Evolutionary conservation across 2,888 invertebrate genomes (phyloP).

Genomic region (Chalcosyrphus nemorum): DNA sequence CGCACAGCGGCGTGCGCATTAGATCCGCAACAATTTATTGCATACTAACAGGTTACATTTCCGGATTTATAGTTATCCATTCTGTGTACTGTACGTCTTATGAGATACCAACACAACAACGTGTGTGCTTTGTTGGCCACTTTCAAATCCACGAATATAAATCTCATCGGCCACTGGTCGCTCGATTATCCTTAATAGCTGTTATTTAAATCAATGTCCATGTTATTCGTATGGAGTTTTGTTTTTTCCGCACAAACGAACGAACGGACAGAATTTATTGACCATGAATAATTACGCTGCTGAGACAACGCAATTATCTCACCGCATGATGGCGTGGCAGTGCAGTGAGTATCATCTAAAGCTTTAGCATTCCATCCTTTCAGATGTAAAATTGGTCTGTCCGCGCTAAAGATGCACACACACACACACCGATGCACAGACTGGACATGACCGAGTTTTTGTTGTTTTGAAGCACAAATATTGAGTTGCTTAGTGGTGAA

Average conservation of each 20-base stretch:
- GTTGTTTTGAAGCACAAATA: constrained; percentile 74
- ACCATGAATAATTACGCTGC: constrained; percentile 78
- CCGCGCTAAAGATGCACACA: constrained; percentile 57
- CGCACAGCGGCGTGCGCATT: constrained; percentile 29
- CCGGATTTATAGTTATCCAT: constrained; percentile 26
- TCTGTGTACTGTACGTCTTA: no score
- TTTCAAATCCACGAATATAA: constrained; percentile 62
- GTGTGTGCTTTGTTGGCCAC: constrained; percentile 29
- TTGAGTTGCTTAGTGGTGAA: constrained; percentile 76
- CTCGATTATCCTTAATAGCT: constrained; percentile 77
- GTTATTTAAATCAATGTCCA: constrained; percentile 80
- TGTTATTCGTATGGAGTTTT: constrained; percentile 57
- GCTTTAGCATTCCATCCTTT: constrained; percentile 16
- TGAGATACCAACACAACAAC: not conserved
- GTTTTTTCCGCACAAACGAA: constrained; percentile 6
- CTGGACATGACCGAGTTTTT: constrained; percentile 74
- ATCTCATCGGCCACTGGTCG: constrained; percentile 62
- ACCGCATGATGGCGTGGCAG: constrained; percentile 66
- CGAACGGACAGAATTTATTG: constrained; percentile 77
- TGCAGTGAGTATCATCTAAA: not conserved
- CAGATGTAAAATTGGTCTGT: constrained; percentile 76
- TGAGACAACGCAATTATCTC: constrained; percentile 79
- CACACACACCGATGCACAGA: constrained; percentile 61
- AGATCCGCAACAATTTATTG: constrained; percentile 62
- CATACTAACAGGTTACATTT: constrained; percentile 49